A percentile compares a stretch with the other conserved stretches of the same genome.
phyloP scores from a whole-genome alignment of 2,113 vertebrate species.

The Phylloscopus whistleri region DNA sequence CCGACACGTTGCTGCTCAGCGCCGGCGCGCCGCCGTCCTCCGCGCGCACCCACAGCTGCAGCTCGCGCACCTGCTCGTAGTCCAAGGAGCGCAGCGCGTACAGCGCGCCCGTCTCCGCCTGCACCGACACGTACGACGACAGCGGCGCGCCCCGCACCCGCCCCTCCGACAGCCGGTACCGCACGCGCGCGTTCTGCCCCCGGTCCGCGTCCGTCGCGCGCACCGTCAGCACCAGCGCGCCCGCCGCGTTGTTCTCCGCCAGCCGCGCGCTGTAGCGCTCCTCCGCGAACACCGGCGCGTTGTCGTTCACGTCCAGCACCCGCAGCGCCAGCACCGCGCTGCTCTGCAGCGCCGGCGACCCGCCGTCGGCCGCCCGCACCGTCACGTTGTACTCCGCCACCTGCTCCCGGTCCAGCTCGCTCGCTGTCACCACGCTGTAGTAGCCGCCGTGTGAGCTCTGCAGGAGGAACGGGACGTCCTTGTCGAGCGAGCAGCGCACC shows the following conservation, averaged over 20 bases:
- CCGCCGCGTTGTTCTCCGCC: not conserved
- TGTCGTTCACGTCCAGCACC: conserved; percentile 46
- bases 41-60: no score
- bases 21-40: no score
- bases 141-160: no score
- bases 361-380: not conserved
- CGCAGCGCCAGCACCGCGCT: not conserved
- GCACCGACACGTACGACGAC: no score
- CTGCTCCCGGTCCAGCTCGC: conserved; percentile 71
- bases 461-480: not conserved
- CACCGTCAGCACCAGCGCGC: not conserved
- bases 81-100: no score
- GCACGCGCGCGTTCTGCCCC: no score
- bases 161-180: no score
- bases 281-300: conserved; percentile 32
- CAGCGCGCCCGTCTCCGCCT: no score
- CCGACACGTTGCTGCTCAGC: no score
- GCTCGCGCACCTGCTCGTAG: no score
- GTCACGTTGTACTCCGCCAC: conserved; percentile 55
- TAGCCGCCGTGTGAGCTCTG: not conserved
- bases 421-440: not conserved
- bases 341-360: not conserved
- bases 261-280: not conserved
- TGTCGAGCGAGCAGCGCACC: not conserved
- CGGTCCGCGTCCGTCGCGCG: no score